Evolutionary conservation across 2,888 invertebrate genomes (phyloP).

Genomic region (Emesis russula): DNA sequence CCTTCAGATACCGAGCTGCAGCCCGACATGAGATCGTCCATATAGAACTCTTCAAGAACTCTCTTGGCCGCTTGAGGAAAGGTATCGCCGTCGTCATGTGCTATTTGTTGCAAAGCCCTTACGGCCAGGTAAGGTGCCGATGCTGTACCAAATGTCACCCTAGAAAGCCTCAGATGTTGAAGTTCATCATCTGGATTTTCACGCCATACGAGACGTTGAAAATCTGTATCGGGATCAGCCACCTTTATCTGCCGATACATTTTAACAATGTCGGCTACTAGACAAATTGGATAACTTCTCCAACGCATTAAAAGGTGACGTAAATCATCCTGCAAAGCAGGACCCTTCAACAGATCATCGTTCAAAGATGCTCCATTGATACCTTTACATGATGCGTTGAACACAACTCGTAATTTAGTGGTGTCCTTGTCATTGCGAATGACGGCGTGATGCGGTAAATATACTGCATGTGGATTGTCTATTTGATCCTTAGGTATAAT

Average conservation of each 20-base stretch:
- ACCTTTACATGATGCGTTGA: constrained; percentile 46
- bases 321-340: constrained; percentile 69
- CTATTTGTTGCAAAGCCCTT: constrained; percentile 2
- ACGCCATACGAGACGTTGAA: constrained; percentile 69
- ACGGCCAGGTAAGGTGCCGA: constrained; percentile 37
- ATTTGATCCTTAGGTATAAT: not conserved
- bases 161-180: not conserved
- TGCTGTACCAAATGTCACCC: constrained; percentile 31
- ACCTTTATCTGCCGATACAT: constrained; percentile 68
- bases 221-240: constrained; percentile 36
- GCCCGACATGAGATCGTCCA: too few relatives aligned
- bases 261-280: constrained; percentile 62
- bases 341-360: constrained; percentile 65
- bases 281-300: constrained; percentile 44
- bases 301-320: constrained; percentile 58
- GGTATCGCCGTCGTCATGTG: not conserved
- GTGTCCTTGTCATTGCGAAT: constrained; percentile 55
- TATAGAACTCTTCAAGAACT: not conserved
- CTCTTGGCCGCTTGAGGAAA: not conserved
- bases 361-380: constrained; percentile 61
- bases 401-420: constrained; percentile 60
- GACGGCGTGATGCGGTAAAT: constrained; percentile 65
- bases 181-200: not conserved
- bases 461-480: constrained; percentile 31
- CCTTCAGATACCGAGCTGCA: too few relatives aligned